Evolutionary conservation across 1,140 invertebrate genomes (phyloP).

Genomic region (Sitophilus oryzae): DNA sequence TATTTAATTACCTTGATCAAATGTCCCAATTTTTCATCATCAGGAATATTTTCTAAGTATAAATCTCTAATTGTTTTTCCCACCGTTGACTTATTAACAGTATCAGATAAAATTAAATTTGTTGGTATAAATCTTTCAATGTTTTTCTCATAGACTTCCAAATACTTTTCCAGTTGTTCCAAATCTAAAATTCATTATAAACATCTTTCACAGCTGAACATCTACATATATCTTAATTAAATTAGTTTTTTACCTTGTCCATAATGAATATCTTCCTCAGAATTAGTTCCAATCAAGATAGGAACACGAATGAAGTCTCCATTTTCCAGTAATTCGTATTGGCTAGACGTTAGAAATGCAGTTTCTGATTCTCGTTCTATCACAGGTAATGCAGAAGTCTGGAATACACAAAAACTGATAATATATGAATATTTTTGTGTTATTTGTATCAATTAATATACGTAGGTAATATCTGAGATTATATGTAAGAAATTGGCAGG

Average conservation of each 20-base stretch:
- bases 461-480: too few species aligned
- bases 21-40: constrained; percentile 5
- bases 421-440: too few species aligned
- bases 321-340: not conserved
- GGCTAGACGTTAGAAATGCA: not conserved
- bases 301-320: not conserved
- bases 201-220: not conserved
- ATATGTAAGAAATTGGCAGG: too few species aligned
- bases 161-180: not conserved
- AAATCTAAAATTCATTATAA: constrained; percentile 6
- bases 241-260: not conserved
- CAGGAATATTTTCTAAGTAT: constrained; percentile 2
- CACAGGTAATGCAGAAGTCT: not conserved
- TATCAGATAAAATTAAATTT: not conserved
- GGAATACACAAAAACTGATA: too few species aligned
- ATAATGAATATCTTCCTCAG: not conserved
- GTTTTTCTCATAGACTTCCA: constrained; percentile 7
- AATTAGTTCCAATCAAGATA: not conserved
- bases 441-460: too few species aligned
- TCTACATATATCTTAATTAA: too few species aligned
- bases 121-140: constrained; percentile 7
- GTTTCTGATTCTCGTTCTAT: not conserved
- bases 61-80: constrained; percentile 1
- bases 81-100: not conserved
- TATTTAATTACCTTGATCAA: constrained; percentile 7